phyloP scores from a whole-genome alignment of 2,797 vertebrate species.

The Spinus pinus region DNA sequence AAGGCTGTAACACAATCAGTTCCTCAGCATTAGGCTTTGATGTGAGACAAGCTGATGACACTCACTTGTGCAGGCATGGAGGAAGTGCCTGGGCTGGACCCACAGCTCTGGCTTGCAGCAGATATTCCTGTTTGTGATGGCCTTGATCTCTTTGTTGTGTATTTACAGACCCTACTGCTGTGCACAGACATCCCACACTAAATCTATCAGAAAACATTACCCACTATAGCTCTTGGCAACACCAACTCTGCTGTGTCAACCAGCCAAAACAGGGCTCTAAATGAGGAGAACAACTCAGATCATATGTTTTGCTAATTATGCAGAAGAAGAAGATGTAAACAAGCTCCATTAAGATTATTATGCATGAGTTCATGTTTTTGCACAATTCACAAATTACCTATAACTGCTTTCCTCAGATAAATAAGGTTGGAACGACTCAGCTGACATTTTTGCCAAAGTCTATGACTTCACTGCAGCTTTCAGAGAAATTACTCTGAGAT shows the following conservation, averaged over 20 bases:
- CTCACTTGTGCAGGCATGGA: neutral
- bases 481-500: constrained; percentile 19
- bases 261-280: constrained; percentile 44
- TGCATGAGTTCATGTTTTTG: constrained; percentile 16
- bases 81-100: neutral
- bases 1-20: neutral
- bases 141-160: constrained; percentile 12
- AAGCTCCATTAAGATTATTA: constrained; percentile 43
- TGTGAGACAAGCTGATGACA: neutral
- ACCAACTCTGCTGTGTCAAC: neutral
- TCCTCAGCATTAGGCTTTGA: neutral
- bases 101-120: neutral
- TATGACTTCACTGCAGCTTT: constrained; percentile 5
- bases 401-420: constrained; percentile 3
- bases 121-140: neutral
- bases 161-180: constrained; percentile 18
- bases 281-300: constrained; percentile 15
- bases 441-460: constrained; percentile 14
- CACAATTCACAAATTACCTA: constrained; percentile 26
- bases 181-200: neutral
- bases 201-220: constrained; percentile 25
- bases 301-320: constrained; percentile 40
- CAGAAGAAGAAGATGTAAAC: constrained; percentile 11
- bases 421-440: neutral
- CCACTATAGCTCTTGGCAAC: constrained; percentile 14